Evolutionary conservation across 2,797 vertebrate genomes (phyloP).

Genomic region (Semotilus atromaculatus): DNA sequence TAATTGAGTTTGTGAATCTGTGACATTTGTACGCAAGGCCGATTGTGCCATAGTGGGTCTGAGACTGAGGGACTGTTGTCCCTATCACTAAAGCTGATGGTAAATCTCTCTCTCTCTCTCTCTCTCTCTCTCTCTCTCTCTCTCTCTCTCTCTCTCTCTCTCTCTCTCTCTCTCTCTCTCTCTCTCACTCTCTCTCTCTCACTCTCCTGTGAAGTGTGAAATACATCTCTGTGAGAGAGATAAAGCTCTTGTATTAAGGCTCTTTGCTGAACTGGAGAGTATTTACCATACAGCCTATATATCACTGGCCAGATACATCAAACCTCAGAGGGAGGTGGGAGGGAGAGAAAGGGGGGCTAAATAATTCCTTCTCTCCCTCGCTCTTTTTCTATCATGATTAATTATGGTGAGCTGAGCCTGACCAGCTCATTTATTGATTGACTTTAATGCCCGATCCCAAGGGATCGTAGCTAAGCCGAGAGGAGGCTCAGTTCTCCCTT

Average conservation of each 20-base stretch:
- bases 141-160: conserved; percentile 9
- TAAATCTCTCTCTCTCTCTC: conserved; percentile 26
- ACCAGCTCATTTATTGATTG: conserved; percentile 77
- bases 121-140: conserved; percentile 10
- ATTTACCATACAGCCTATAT: conserved; percentile 59
- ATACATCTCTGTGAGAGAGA: conserved; percentile 52
- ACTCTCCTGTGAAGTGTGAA: conserved; percentile 46
- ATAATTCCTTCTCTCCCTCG: conserved; percentile 20
- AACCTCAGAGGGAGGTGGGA: conserved; percentile 26
- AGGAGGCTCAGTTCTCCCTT: conserved; percentile 33
- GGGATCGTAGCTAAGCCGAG: conserved; percentile 20
- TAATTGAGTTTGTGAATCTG: conserved; percentile 8
- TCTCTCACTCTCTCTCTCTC: conserved; percentile 9
- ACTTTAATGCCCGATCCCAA: conserved; percentile 64
- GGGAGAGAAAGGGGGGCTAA: conserved; percentile 27
- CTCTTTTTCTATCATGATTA: conserved; percentile 69
- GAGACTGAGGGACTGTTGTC: conserved; percentile 30
- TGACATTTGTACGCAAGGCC: conserved; percentile 9
- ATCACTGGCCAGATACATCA: conserved; percentile 58
- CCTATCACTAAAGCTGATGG: conserved; percentile 9
- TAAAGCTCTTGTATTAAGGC: conserved; percentile 57
- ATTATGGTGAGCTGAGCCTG: conserved; percentile 71
- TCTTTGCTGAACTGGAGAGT: conserved; percentile 62
- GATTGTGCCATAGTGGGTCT: conserved; percentile 4
- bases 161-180: conserved; percentile 9